Percentiles rank a stretch among this genome's conserved stretches.
These are phyloP conservation scores for Picus viridis DNA, from an alignment of 2,797 vertebrate genomes.

Conservation along the genomic window DNA sequence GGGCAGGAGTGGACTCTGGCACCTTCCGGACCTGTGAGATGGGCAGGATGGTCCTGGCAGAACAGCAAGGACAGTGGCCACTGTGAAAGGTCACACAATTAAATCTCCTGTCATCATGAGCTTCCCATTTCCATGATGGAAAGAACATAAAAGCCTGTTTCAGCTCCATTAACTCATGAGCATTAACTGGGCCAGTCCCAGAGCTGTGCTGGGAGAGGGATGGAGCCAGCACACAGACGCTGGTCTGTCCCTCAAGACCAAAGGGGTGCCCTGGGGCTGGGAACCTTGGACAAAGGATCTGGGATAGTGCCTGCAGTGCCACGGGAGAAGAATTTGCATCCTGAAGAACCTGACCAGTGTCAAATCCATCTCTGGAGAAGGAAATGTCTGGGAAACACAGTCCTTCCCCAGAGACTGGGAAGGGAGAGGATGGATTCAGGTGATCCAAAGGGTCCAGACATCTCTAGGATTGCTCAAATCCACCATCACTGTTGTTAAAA, in stretches of 20 bases:
- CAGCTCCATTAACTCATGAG: conserved; percentile 1
- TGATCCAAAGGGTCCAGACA: fast-evolving
- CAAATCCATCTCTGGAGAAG: neutral
- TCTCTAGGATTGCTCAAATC: fast-evolving
- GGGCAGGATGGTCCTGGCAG: neutral
- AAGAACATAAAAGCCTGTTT: neutral
- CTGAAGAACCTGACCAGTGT: neutral
- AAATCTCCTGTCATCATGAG: neutral
- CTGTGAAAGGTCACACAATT: neutral
- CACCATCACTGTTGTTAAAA: fast-evolving
- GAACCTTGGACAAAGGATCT: fast-evolving
- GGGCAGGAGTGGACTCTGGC: neutral
- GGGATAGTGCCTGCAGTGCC: fast-evolving
- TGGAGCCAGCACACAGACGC: fast-evolving
- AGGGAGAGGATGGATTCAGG: neutral
- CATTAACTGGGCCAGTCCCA: neutral
- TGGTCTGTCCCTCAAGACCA: fast-evolving
- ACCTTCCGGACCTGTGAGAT: fast-evolving
- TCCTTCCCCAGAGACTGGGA: neutral
- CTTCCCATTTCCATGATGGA: conserved; percentile 22
- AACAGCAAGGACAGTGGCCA: neutral
- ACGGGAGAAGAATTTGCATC: neutral
- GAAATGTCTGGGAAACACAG: neutral
- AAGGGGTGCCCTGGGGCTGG: neutral
- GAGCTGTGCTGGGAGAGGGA: neutral